These are phyloP conservation scores for Macrochelys suwanniensis DNA, from an alignment of 2,797 vertebrate genomes.

Conservation along the genomic window DNA sequence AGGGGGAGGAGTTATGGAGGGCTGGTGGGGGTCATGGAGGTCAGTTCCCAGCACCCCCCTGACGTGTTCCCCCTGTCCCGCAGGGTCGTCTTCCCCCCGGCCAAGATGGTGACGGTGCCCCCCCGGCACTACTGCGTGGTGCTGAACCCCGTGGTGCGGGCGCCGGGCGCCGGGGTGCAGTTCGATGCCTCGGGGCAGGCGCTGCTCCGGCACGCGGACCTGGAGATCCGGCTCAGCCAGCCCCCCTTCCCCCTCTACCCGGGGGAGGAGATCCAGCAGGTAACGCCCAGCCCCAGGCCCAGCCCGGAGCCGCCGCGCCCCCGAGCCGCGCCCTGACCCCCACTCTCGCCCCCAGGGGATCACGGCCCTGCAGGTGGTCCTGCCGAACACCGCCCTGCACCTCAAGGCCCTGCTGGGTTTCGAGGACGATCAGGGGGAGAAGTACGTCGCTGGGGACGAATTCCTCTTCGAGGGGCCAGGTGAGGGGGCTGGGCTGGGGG, in stretches of 20 bases:
- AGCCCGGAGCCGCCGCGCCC: neutral
- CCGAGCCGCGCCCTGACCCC: neutral
- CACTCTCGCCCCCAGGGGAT: constrained; percentile 79
- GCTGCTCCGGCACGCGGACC: constrained; percentile 90
- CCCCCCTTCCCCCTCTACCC: constrained; percentile 93
- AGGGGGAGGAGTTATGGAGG: neutral
- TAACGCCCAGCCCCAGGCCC: constrained; percentile 74
- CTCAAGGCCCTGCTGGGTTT: constrained; percentile 92
- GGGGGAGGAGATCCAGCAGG: constrained; percentile 90
- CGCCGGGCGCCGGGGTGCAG: constrained; percentile 70
- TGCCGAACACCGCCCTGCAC: constrained; percentile 90
- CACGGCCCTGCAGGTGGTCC: constrained; percentile 89
- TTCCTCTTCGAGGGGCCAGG: constrained; percentile 95
- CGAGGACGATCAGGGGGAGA: constrained; percentile 78
- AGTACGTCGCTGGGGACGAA: constrained; percentile 90
- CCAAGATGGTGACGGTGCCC: constrained; percentile 89
- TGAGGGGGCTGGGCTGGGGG: constrained; percentile 31
- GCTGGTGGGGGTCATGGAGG: neutral
- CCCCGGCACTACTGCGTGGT: constrained; percentile 92
- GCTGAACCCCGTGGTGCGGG: constrained; percentile 85
- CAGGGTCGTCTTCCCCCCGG: constrained; percentile 87
- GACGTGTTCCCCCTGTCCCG: neutral
- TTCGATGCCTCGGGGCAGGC: constrained; percentile 88
- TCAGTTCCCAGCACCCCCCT: neutral
- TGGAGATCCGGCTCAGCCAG: constrained; percentile 90